Percentiles rank a stretch among this genome's conserved stretches.
Conservation (phyloP, 1,140 invertebrate genomes). For the Drosophila prosaltans region DNA sequence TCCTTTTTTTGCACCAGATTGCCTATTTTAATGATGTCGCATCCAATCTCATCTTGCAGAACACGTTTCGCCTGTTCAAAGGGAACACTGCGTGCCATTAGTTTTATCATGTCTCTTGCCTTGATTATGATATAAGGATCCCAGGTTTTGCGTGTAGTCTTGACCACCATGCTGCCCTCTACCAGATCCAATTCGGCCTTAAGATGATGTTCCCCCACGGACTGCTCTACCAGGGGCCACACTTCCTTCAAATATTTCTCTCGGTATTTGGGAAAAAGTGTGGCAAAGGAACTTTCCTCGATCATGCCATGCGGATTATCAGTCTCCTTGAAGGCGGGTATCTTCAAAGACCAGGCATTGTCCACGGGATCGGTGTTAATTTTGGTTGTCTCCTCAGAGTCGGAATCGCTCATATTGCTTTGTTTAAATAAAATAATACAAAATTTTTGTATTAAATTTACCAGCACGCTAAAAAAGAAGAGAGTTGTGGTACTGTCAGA, state of each 20-base stretch:
- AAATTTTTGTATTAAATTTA: neutral
- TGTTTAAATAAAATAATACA: neutral
- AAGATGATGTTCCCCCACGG: constrained; percentile 90
- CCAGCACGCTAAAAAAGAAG: neutral
- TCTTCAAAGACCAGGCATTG: constrained; percentile 95
- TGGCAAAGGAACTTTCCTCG: constrained; percentile 89
- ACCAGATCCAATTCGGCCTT: constrained; percentile 97
- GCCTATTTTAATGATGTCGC: constrained; percentile 99
- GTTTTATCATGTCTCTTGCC: constrained; percentile 97
- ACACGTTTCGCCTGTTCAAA: constrained; percentile 96
- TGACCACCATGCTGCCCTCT: constrained; percentile 97
- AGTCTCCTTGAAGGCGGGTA: constrained; percentile 94
- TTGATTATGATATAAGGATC: constrained; percentile 99
- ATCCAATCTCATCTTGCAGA: constrained; percentile 94
- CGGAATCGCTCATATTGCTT: constrained; percentile 67
- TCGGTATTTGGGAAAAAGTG: constrained; percentile 91
- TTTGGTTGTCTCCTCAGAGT: constrained; percentile 46
- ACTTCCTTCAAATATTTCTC: constrained; percentile 98
- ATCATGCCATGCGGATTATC: constrained; percentile 94
- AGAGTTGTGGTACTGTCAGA: neutral
- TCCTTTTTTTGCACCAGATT: constrained; percentile 95
- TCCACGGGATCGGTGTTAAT: constrained; percentile 86
- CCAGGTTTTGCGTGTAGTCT: constrained; percentile 98
- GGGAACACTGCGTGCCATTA: constrained; percentile 97
- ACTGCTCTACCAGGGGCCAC: constrained; percentile 97